These are phyloP conservation scores for Pangasius sanitwongsei DNA, from an alignment of 2,797 vertebrate genomes.

Conservation along the genomic window DNA sequence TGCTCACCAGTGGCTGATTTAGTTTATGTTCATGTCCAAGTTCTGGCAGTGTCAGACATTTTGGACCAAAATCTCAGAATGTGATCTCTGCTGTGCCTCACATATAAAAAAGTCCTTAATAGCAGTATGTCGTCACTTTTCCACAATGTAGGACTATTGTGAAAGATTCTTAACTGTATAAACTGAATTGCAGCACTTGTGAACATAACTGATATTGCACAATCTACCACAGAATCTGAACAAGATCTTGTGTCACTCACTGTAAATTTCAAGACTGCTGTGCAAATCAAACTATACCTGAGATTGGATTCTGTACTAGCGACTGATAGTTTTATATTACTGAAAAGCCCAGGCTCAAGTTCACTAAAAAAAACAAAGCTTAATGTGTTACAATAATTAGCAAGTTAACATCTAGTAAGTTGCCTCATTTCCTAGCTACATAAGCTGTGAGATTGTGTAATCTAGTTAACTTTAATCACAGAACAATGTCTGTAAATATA, in stretches of 20 bases:
- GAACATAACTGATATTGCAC: not conserved
- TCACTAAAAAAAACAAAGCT: not conserved
- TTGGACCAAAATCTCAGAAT: not conserved
- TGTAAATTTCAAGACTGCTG: not conserved
- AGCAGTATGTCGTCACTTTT: not conserved
- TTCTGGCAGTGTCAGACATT: not conserved
- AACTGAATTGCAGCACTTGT: not conserved
- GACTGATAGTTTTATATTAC: not conserved
- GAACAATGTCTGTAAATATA: not conserved
- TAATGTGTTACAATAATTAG: not conserved
- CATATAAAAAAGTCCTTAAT: not conserved
- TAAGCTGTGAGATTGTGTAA: not conserved
- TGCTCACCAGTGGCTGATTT: not conserved
- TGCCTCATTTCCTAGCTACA: too few relatives aligned
- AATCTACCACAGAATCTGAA: not conserved
- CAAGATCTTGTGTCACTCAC: not conserved
- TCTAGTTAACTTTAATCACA: not conserved
- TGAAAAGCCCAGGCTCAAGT: not conserved
- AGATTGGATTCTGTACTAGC: not conserved
- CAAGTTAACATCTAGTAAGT: not conserved
- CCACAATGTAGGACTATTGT: not conserved
- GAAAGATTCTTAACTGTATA: constrained; percentile 3
- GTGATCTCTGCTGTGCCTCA: constrained; percentile 6
- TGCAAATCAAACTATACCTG: not conserved
- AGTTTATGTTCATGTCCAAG: not conserved